Percentiles rank a stretch among this genome's conserved stretches.
Conservation (phyloP, 2,888 invertebrate genomes). For the Agapostemon virescens region DNA sequence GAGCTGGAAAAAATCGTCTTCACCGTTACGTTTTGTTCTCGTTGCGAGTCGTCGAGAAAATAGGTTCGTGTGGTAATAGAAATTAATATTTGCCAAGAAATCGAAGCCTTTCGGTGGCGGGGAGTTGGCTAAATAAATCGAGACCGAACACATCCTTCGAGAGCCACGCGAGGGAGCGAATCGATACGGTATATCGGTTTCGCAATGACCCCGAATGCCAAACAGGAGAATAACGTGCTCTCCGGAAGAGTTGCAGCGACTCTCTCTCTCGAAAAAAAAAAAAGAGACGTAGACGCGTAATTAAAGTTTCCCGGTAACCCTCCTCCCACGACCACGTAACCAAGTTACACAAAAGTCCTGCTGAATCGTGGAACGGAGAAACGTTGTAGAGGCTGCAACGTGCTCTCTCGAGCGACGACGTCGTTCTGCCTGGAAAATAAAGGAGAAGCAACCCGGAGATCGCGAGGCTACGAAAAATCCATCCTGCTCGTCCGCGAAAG, state of each 20-base stretch:
- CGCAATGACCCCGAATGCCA: constrained; percentile 19
- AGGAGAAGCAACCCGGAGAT: constrained; percentile 2
- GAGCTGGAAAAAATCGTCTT: too few species aligned
- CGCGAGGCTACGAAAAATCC: neutral
- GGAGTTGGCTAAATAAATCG: neutral
- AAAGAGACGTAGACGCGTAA: constrained; percentile 51
- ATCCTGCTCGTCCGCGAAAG: neutral
- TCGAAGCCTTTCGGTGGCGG: neutral
- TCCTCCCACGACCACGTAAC: constrained; percentile 17
- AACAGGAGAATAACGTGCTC: constrained; percentile 37
- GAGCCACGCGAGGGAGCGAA: neutral
- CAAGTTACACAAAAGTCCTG: constrained; percentile 58
- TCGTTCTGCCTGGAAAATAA: constrained; percentile 39
- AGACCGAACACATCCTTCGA: neutral
- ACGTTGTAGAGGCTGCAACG: constrained; percentile 15
- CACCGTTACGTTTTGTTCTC: neutral
- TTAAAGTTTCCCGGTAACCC: constrained; percentile 59
- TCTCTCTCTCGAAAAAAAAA: constrained; percentile 32
- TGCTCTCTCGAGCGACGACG: constrained; percentile 24
- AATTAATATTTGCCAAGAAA: neutral
- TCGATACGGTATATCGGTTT: constrained; percentile 22
- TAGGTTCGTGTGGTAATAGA: neutral
- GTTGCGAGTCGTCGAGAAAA: neutral
- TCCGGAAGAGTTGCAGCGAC: constrained; percentile 31
- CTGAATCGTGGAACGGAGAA: constrained; percentile 35